Evolutionary conservation across 1,140 invertebrate genomes (phyloP).

Genomic region (Pteromalus puparum): DNA sequence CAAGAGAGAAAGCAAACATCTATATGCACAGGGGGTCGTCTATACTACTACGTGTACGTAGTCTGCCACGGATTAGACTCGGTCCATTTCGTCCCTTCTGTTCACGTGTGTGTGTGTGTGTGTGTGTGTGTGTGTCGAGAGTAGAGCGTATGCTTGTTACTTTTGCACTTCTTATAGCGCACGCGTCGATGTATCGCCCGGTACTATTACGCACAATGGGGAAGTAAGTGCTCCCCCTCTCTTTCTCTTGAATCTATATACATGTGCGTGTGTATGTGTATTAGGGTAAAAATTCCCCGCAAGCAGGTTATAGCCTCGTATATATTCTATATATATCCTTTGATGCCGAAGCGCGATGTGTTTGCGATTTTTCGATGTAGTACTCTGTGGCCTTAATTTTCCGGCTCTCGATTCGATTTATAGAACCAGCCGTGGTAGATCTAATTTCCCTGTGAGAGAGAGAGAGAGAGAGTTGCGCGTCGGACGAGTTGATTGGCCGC

Average conservation of each 20-base stretch:
- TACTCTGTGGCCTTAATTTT: background rate
- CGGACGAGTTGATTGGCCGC: too few species aligned
- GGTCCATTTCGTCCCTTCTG: slow-evolving; percentile 68
- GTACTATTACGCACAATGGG: slow-evolving; percentile 16
- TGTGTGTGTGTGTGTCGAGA: background rate
- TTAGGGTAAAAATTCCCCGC: slow-evolving; percentile 30
- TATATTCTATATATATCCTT: background rate
- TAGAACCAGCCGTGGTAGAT: background rate
- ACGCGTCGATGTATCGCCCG: background rate
- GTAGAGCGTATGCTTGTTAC: background rate
- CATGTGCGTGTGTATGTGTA: too few species aligned
- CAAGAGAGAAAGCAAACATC: background rate
- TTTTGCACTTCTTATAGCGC: slow-evolving; percentile 2
- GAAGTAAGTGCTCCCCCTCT: background rate
- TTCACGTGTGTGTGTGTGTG: slow-evolving; percentile 33
- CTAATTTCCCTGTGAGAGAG: background rate
- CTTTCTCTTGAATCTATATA: background rate
- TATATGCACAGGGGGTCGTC: background rate
- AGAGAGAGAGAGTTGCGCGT: background rate
- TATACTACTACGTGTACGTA: slow-evolving; percentile 31
- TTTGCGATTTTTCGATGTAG: background rate
- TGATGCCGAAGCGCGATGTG: background rate
- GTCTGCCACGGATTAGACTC: slow-evolving; percentile 63
- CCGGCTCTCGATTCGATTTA: background rate
- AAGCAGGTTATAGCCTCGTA: background rate